These are phyloP conservation scores for Calameuta idolon DNA, from an alignment of 2,888 invertebrate species.

Conservation along the genomic window DNA sequence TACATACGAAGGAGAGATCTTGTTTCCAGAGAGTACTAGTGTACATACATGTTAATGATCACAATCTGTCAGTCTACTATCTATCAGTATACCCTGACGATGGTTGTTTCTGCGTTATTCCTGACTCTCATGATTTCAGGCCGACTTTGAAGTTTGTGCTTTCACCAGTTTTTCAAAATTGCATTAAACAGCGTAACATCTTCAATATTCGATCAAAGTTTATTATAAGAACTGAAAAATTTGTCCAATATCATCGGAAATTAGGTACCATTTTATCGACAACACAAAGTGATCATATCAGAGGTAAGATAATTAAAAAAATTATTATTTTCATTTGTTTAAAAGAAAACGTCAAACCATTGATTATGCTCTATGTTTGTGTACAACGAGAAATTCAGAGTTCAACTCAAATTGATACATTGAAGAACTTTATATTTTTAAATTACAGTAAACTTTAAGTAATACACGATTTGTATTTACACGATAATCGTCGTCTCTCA, in stretches of 20 bases:
- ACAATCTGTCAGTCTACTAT: not conserved
- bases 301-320: not conserved
- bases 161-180: not conserved
- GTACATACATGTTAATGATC: no score
- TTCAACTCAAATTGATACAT: conserved; percentile 38
- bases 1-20: no score
- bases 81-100: not conserved
- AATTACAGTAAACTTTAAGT: conserved; percentile 60
- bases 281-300: not conserved
- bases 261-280: not conserved
- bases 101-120: not conserved
- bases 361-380: not conserved
- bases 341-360: not conserved
- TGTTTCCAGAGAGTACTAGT: no score
- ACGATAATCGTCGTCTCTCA: conserved; percentile 41
- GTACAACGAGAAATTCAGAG: not conserved
- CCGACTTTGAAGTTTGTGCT: not conserved
- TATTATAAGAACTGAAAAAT: not conserved
- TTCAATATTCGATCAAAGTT: not conserved
- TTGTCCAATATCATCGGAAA: not conserved
- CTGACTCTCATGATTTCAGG: not conserved
- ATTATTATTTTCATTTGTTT: not conserved
- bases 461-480: conserved; percentile 59
- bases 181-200: no score
- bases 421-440: conserved; percentile 63